A percentile compares a stretch with the other conserved stretches of the same genome.
Conservation (phyloP, 2,888 invertebrate genomes). For the Eupithecia vulgata region DNA sequence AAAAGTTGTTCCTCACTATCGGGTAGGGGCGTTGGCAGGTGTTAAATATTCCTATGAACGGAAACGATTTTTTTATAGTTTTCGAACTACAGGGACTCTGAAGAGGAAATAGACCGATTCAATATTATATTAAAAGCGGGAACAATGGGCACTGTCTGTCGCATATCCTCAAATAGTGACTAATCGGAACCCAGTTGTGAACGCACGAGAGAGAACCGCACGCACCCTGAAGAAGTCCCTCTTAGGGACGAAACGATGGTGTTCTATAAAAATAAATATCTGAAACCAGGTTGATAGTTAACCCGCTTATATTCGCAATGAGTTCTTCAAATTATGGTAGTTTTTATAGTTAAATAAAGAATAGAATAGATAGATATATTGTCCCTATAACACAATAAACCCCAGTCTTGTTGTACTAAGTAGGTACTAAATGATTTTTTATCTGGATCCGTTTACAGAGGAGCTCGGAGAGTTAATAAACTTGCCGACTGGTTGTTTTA, state of each 20-base stretch:
- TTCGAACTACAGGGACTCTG: no score
- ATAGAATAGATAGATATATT: background rate
- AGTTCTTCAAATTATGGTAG: no score
- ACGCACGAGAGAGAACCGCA: no score
- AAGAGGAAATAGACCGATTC: background rate
- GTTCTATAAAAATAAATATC: no score
- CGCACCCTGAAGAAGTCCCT: no score
- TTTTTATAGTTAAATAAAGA: no score
- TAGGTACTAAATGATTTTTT: background rate
- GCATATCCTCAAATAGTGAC: background rate
- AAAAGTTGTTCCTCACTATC: background rate
- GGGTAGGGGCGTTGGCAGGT: background rate
- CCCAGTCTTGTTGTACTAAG: background rate
- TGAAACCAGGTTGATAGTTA: no score
- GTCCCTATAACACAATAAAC: background rate
- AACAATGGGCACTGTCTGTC: background rate
- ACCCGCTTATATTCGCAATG: no score
- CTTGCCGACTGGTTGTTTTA: background rate
- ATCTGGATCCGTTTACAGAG: background rate
- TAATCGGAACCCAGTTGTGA: no score
- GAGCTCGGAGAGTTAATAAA: background rate
- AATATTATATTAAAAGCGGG: background rate
- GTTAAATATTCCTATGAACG: background rate
- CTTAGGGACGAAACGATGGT: no score
- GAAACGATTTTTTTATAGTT: background rate